Evolutionary conservation across 1,140 invertebrate genomes (phyloP).

Genomic region (Drosophila malerkotliana): DNA sequence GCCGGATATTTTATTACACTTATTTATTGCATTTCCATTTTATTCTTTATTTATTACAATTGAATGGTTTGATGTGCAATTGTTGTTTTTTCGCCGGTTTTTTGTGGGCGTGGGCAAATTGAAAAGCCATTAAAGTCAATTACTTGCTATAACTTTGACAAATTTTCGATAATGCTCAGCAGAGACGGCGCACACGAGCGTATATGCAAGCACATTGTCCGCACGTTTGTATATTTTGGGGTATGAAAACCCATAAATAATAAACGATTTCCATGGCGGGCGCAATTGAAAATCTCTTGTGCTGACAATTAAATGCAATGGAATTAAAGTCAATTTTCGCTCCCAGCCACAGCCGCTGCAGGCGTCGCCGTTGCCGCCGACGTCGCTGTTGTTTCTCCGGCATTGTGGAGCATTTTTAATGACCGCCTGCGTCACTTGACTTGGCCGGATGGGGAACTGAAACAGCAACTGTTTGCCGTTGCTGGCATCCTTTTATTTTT

Average conservation of each 20-base stretch:
- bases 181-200: constrained; percentile 8
- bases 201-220: background rate
- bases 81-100: constrained; percentile 5
- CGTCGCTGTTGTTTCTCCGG: constrained; percentile 20
- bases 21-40: constrained; percentile 60
- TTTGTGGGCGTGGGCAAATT: constrained; percentile 32
- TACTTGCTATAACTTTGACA: constrained; percentile 59
- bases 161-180: constrained; percentile 56
- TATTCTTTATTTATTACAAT: constrained; percentile 53
- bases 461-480: constrained; percentile 62
- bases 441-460: constrained; percentile 42
- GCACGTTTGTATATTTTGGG: constrained; percentile 9
- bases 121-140: constrained; percentile 69
- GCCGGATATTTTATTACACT: constrained; percentile 46
- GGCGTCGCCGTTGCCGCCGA: constrained; percentile 5
- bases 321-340: constrained; percentile 54
- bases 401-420: constrained; percentile 50
- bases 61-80: constrained; percentile 34
- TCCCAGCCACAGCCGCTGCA: constrained; percentile 4
- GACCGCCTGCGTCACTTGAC: constrained; percentile 57
- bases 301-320: constrained; percentile 55
- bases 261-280: constrained; percentile 55
- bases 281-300: constrained; percentile 63
- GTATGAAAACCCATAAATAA: constrained; percentile 65
- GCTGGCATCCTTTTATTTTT: constrained; percentile 10